Evolutionary conservation across 2,797 vertebrate genomes (phyloP).

Genomic region (Decapterus maruadsi): DNA sequence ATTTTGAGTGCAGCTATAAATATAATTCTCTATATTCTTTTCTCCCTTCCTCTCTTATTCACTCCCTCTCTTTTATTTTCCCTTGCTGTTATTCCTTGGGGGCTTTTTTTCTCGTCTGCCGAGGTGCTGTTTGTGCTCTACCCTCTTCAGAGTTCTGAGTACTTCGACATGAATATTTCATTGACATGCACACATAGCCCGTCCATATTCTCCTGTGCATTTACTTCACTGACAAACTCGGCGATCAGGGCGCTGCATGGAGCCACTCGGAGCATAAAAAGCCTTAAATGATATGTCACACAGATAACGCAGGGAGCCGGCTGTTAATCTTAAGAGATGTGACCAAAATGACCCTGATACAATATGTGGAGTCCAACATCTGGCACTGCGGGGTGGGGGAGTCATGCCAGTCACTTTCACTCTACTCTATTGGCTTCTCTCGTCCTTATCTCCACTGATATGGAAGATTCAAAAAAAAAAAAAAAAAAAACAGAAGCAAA

Average conservation of each 20-base stretch:
- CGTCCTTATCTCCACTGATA: slow-evolving; percentile 48
- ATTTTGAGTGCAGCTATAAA: slow-evolving; percentile 46
- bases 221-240: slow-evolving; percentile 54
- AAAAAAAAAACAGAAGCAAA: slow-evolving; percentile 27
- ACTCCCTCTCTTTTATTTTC: slow-evolving; percentile 41
- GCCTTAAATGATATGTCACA: slow-evolving; percentile 46
- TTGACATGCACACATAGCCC: slow-evolving; percentile 53
- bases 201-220: slow-evolving; percentile 64
- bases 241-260: slow-evolving; percentile 4
- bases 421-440: slow-evolving; percentile 20
- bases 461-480: slow-evolving; percentile 29
- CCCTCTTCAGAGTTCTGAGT: slow-evolving; percentile 74
- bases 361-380: slow-evolving; percentile 34
- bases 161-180: slow-evolving; percentile 82
- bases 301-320: not conserved
- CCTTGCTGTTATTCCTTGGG: slow-evolving; percentile 53
- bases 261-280: slow-evolving; percentile 28
- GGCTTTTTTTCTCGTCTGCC: slow-evolving; percentile 61
- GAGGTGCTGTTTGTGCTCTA: slow-evolving; percentile 70
- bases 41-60: slow-evolving; percentile 38
- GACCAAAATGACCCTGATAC: slow-evolving; percentile 49
- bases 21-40: slow-evolving; percentile 42
- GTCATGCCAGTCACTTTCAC: slow-evolving; percentile 21
- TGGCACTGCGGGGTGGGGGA: slow-evolving; percentile 6
- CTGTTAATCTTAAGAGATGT: slow-evolving; percentile 48